These are phyloP conservation scores for Danio choprae DNA, from an alignment of 2,797 vertebrate genomes.

Conservation along the genomic window DNA sequence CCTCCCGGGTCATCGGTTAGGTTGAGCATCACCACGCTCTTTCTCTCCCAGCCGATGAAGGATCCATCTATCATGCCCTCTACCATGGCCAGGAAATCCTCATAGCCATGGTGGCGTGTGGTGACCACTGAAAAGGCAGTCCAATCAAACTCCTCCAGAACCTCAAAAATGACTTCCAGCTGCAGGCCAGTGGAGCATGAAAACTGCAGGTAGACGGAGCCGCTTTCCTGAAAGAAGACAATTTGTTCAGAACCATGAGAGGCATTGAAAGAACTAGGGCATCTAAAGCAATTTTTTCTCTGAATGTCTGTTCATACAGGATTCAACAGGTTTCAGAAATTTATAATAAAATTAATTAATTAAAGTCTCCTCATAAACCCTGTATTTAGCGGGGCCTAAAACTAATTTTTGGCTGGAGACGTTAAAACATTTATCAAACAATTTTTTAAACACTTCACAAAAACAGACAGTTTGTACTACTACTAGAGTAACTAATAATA, in stretches of 20 bases:
- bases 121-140: constrained; percentile 91
- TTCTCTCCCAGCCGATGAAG: constrained; percentile 94
- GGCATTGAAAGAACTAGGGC: not conserved
- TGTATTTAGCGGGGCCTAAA: too few species aligned
- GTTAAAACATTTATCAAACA: too few species aligned
- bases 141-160: constrained; percentile 96
- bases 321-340: too few species aligned
- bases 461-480: too few species aligned
- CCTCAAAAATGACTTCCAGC: constrained; percentile 94
- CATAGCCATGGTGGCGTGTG: constrained; percentile 90
- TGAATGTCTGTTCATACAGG: not conserved
- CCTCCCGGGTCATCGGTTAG: constrained; percentile 85
- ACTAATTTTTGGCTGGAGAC: too few species aligned
- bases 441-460: too few species aligned
- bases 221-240: constrained; percentile 82
- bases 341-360: too few species aligned
- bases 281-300: not conserved
- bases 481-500: too few species aligned
- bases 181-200: constrained; percentile 91
- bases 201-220: constrained; percentile 93
- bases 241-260: not conserved
- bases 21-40: constrained; percentile 88
- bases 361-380: too few species aligned
- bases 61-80: constrained; percentile 93
- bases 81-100: constrained; percentile 93